A percentile compares a stretch with the other conserved stretches of the same genome.
Evolutionary conservation across 1,140 invertebrate genomes (phyloP).

Genomic region (Leptinotarsa lineolata): DNA sequence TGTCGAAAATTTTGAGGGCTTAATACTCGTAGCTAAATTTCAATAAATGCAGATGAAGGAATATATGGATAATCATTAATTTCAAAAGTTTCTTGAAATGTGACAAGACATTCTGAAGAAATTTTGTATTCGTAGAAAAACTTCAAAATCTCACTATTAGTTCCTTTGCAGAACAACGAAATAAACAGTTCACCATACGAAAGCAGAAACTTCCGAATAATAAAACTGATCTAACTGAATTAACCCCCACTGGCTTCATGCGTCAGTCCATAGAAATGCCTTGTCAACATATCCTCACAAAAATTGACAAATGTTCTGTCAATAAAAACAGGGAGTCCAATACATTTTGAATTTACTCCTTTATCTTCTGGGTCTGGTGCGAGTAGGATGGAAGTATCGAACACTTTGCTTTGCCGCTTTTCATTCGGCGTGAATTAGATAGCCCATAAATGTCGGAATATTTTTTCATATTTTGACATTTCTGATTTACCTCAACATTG

Average conservation of each 20-base stretch:
- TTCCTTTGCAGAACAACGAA: too few species aligned
- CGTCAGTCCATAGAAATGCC: slow-evolving; percentile 38
- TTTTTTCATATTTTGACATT: slow-evolving; percentile 38
- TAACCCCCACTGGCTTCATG: slow-evolving; percentile 21
- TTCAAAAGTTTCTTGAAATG: too few species aligned
- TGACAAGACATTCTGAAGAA: too few species aligned
- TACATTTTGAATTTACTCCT: background rate
- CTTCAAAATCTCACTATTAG: too few species aligned
- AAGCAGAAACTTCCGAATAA: background rate
- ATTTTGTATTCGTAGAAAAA: too few species aligned
- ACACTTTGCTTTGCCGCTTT: background rate
- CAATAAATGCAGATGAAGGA: too few species aligned
- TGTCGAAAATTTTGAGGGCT: too few species aligned
- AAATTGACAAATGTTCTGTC: slow-evolving; percentile 41
- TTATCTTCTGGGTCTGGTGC: background rate
- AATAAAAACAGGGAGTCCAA: slow-evolving; percentile 31
- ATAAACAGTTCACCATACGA: too few species aligned
- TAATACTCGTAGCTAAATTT: too few species aligned
- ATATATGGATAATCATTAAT: too few species aligned
- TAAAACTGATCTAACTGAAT: background rate
- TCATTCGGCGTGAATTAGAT: slow-evolving; percentile 42
- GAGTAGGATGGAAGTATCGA: too few species aligned
- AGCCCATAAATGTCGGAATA: slow-evolving; percentile 46
- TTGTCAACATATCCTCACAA: slow-evolving; percentile 38
- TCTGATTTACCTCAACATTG: slow-evolving; percentile 51